Base-by-base conservation (phyloP, 2,888 invertebrate species). In the Sturmia bella region DNA sequence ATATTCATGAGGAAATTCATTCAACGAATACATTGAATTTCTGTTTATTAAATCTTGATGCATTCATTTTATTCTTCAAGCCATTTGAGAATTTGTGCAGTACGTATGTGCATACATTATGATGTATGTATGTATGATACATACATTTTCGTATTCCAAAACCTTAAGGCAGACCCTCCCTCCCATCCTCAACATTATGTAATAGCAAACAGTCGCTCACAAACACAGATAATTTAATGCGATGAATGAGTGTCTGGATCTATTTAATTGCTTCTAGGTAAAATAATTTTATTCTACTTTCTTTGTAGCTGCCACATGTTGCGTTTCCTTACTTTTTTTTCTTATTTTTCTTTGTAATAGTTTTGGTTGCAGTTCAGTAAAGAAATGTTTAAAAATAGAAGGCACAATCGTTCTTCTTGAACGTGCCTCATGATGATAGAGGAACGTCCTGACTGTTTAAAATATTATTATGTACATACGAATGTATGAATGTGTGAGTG, bases 211-310 rank as follows among this genome's bases (percentile, higher is more conserved):
- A 21, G 12, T n/a, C 54, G 17, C n/a, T n/a, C 19, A n/a, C 5
- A 37, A 15, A 39, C n/a, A 43, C 48, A 9, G 32, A 24, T 32
- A 19, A 45, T 43, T 12, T 17, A 57, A 56, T 32, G 17, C 41
- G 27, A 61, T 39, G 41, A 39, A 12, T 70, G 63, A 32, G 15
- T 66, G 41, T 57, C 19, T 78, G 41, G 50, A 7, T 59, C 12
- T 61, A 72, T 61, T 43, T 66, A 73, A 79, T 79, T 79, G 79
- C 45, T 79, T 68, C 54, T 79, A 74, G 61, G 61, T 68, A 68
- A 68, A 66, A 69, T 68, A 37, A 68, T 61, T 68, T 66, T 13
- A 39, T 57, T 64, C 17, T 37, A 43, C n/a, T 63, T 61, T 56
- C 39, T 32, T 56, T 64, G 27, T 39, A 48, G 19, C 43, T 69